Evolutionary conservation across 2,797 vertebrate genomes (phyloP), one percentile per base, ranked within the genome.

Genomic region (Coregonus sp.): DNA sequence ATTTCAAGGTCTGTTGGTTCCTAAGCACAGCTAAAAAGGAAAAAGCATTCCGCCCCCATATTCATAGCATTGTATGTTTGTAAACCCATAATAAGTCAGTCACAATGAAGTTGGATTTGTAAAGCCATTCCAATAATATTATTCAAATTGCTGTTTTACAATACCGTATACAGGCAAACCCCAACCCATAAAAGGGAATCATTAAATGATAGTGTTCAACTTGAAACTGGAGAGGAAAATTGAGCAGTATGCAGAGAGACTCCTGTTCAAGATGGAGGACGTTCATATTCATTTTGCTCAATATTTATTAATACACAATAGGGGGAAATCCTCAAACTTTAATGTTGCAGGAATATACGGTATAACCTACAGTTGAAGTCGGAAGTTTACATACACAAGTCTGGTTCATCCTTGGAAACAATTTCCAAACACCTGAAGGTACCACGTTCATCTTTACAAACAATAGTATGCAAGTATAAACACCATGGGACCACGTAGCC

Each of bases 1-100:
- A 89, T 89, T 91, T 91, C 89, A 88, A 76, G 87, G 85, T 90
- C 85, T 75, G 80, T 70, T 89, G 86, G 73, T 72, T 86, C 76
- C 70, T 72, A 78, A 70, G 65, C 75, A 47, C 25, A 63, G 74
- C 69, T n/a, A 12, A 61, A 47, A 82, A 75, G 72, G 12, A 80
- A 69, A 76, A 82, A 70, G 68, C 70, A 47, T 0, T 40, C 5
- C 56, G 25, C 76, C 74, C 71, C 72, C 75, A 15, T 71, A 56
- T 72, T 78, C 70, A 72, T 40, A 74, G 18, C n/a, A 4, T 7
- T 63, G 20, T 68, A 35, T 72, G 12, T 72, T 37, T 37, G n/a
- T 74, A n/a, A 50, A 50, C 20, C 59, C n/a, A 50, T 79, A 73
- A 79, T 69, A 25, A 72, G 69, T 51, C 16, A 6, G 63, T 40